Conservation (phyloP, 1,140 invertebrate genomes). For the Diorhabda carinulata region DNA sequence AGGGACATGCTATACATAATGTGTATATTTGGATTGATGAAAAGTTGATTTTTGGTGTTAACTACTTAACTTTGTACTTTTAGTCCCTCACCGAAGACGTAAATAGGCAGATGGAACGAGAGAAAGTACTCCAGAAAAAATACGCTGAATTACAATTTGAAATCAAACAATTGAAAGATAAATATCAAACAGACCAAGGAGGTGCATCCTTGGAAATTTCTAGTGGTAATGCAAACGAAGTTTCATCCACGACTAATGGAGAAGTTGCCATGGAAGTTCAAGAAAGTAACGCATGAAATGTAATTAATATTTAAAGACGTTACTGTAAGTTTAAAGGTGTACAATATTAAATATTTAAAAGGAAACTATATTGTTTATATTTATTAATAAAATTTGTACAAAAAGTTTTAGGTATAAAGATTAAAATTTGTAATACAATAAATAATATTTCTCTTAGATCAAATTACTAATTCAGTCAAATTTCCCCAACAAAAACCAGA, state of each 20-base stretch:
- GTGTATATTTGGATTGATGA: background rate
- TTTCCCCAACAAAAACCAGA: slow-evolving; percentile 77
- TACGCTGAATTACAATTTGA: slow-evolving; percentile 68
- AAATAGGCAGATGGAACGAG: slow-evolving; percentile 83
- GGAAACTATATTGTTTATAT: background rate
- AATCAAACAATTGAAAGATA: slow-evolving; percentile 36
- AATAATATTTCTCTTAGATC: slow-evolving; percentile 18
- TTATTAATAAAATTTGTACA: background rate
- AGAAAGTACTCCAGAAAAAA: slow-evolving; percentile 78
- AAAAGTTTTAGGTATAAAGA: background rate
- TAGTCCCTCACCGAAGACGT: slow-evolving; percentile 89
- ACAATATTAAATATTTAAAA: background rate
- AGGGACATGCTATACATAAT: background rate
- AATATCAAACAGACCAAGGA: slow-evolving; percentile 13
- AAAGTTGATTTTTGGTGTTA: background rate
- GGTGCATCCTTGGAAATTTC: background rate
- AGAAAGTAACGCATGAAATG: no score
- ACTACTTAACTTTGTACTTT: slow-evolving; percentile 39
- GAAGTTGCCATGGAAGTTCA: background rate
- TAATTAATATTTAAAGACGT: no score
- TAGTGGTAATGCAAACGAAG: background rate
- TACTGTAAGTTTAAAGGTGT: no score
- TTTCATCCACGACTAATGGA: slow-evolving; percentile 4
- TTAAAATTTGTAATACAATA: background rate
- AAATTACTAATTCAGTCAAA: slow-evolving; percentile 43